These are phyloP conservation scores for Octodon degus DNA, from an alignment of 2,113 vertebrate species.

Conservation along the genomic window DNA sequence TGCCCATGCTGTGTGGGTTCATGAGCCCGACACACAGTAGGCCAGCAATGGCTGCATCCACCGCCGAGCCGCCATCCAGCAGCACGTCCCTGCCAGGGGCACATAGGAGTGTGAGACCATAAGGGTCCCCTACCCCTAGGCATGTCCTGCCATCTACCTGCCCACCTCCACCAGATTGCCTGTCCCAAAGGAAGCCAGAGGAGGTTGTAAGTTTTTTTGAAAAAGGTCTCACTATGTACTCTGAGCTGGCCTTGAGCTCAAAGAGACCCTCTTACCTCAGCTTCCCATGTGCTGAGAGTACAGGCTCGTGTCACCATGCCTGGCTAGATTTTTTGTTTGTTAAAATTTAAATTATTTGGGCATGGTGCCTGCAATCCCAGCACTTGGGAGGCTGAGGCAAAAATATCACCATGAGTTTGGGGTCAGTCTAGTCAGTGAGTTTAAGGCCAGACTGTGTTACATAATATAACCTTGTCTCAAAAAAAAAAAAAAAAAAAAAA, in stretches of 20 bases:
- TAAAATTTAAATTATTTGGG: background rate
- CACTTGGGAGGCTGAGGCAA: too few species aligned
- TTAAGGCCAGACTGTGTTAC: too few species aligned
- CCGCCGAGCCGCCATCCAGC: constrained; percentile 91
- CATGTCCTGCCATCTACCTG: background rate
- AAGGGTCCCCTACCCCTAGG: rapidly evolving
- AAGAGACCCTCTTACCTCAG: background rate
- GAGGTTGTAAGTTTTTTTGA: background rate
- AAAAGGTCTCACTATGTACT: background rate
- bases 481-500: background rate
- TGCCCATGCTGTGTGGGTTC: constrained; percentile 96
- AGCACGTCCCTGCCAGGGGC: constrained; percentile 89
- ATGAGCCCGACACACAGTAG: constrained; percentile 94
- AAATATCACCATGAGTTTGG: too few species aligned
- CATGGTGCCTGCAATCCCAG: too few species aligned
- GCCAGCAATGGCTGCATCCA: constrained; percentile 93
- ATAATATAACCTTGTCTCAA: background rate
- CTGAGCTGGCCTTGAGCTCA: background rate
- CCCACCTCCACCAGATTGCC: background rate
- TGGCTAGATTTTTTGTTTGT: background rate
- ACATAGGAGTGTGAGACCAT: rapidly evolving
- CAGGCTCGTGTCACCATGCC: background rate
- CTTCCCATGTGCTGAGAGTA: background rate
- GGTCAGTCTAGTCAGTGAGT: too few species aligned
- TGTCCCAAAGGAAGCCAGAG: background rate